Evolutionary conservation across 2,888 invertebrate genomes (phyloP).

Genomic region (Acheta domesticus): DNA sequence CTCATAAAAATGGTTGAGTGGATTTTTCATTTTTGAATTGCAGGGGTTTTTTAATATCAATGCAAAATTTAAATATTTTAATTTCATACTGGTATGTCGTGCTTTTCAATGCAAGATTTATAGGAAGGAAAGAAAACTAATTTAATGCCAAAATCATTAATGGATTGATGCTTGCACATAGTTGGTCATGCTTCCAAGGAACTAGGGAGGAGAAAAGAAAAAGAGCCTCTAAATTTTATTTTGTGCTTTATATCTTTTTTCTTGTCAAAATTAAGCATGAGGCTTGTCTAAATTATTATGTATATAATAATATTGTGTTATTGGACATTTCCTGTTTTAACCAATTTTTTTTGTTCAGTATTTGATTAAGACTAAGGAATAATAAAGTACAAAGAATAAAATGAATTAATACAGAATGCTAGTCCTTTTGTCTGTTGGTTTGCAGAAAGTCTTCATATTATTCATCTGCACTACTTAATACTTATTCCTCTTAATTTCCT

Average conservation of each 20-base stretch:
- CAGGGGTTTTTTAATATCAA: too few species aligned
- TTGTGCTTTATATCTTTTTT: too few species aligned
- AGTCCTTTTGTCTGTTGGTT: constrained; percentile 4
- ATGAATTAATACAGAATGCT: not conserved
- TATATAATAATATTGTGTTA: not conserved
- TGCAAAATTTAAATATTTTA: too few species aligned
- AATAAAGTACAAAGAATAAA: constrained; percentile 18
- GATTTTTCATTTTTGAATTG: too few species aligned
- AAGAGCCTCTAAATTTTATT: not conserved
- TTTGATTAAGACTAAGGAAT: not conserved
- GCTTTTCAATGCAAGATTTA: not conserved
- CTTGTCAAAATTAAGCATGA: not conserved
- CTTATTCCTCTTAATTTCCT: not conserved
- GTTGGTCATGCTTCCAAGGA: not conserved
- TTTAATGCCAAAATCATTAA: too few species aligned
- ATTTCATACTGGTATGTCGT: too few species aligned
- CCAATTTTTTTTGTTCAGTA: not conserved
- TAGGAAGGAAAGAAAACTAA: too few species aligned
- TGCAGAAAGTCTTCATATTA: not conserved
- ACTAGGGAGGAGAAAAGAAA: not conserved
- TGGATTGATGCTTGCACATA: not conserved
- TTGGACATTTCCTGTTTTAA: not conserved
- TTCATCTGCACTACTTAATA: not conserved
- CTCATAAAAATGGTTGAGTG: too few species aligned
- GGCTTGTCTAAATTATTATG: not conserved